Percentiles rank a stretch among this genome's conserved stretches.
phyloP scores from a whole-genome alignment of 2,888 invertebrate species.

The Rotaria sp. region DNA sequence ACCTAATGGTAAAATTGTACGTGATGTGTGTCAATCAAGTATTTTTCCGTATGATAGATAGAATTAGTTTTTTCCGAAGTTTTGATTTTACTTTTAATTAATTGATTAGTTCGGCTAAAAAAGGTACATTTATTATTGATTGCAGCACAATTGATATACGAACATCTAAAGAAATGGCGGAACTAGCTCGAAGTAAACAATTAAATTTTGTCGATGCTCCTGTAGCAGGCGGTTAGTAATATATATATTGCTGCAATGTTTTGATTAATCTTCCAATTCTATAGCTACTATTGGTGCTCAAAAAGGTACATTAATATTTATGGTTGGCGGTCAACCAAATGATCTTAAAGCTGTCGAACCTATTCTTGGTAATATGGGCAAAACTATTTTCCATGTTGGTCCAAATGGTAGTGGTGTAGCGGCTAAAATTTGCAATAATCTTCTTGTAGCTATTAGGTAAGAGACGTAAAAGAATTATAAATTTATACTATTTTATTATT shows the following conservation, averaged over 20 bases:
- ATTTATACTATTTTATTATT: background rate
- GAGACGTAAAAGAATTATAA: background rate
- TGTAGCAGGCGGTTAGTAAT: slow-evolving; percentile 79
- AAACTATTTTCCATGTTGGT: slow-evolving; percentile 76
- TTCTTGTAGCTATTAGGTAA: slow-evolving; percentile 70
- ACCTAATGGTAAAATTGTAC: slow-evolving; percentile 81
- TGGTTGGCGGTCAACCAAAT: slow-evolving; percentile 70
- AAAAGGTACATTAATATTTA: slow-evolving; percentile 84
- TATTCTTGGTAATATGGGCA: slow-evolving; percentile 69
- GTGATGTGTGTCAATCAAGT: slow-evolving; percentile 65
- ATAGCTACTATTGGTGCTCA: slow-evolving; percentile 80
- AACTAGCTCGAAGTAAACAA: slow-evolving; percentile 64
- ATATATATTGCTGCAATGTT: too few relatives aligned
- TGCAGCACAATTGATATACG: slow-evolving; percentile 90
- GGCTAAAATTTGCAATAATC: slow-evolving; percentile 90
- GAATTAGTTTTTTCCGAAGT: slow-evolving; percentile 62
- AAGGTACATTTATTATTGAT: slow-evolving; percentile 76
- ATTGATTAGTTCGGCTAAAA: slow-evolving; percentile 58
- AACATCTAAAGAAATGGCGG: slow-evolving; percentile 69
- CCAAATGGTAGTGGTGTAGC: slow-evolving; percentile 78
- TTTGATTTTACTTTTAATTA: background rate
- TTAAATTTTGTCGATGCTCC: slow-evolving; percentile 83
- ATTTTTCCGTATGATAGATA: background rate
- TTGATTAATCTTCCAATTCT: slow-evolving; percentile 27
- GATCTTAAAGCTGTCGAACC: slow-evolving; percentile 67